Percentiles rank a stretch among this genome's conserved stretches.
Evolutionary conservation across 2,888 invertebrate species (phyloP).

Genomic region (Exocentrus adspersus): DNA sequence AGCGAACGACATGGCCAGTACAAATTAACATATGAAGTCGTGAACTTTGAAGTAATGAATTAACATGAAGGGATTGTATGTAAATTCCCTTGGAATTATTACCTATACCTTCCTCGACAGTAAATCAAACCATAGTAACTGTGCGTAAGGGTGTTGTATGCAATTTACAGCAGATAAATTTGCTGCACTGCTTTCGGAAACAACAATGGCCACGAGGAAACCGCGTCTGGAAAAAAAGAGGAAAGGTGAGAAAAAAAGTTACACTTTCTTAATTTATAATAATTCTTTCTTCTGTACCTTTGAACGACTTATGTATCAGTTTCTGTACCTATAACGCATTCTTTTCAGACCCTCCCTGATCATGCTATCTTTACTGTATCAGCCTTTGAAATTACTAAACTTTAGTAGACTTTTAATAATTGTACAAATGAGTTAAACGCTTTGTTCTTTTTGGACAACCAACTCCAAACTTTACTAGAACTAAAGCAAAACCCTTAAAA

Average conservation of each 20-base stretch:
- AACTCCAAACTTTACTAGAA: too few species aligned
- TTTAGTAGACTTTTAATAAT: too few species aligned
- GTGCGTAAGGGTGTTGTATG: not conserved
- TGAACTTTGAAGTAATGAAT: slow-evolving; percentile 30
- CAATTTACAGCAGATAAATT: not conserved
- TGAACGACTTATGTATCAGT: not conserved
- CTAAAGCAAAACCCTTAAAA: too few species aligned
- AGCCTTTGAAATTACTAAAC: too few species aligned
- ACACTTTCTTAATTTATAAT: too few species aligned
- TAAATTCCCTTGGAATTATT: slow-evolving; percentile 26
- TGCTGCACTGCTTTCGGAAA: not conserved
- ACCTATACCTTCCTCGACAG: not conserved
- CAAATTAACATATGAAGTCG: slow-evolving; percentile 5
- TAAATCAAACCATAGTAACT: not conserved
- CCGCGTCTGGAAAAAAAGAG: slow-evolving; percentile 25
- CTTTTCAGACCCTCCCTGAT: too few species aligned
- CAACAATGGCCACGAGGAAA: slow-evolving; percentile 20
- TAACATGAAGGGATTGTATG: slow-evolving; percentile 36
- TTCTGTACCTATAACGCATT: not conserved
- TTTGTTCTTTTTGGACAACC: too few species aligned
- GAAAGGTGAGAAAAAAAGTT: slow-evolving; percentile 16
- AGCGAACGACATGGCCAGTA: too few species aligned
- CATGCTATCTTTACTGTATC: too few species aligned
- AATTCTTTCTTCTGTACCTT: too few species aligned
- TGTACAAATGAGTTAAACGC: too few species aligned